phyloP scores from a whole-genome alignment of 2,797 vertebrate species.

The Vultur gryphus region DNA sequence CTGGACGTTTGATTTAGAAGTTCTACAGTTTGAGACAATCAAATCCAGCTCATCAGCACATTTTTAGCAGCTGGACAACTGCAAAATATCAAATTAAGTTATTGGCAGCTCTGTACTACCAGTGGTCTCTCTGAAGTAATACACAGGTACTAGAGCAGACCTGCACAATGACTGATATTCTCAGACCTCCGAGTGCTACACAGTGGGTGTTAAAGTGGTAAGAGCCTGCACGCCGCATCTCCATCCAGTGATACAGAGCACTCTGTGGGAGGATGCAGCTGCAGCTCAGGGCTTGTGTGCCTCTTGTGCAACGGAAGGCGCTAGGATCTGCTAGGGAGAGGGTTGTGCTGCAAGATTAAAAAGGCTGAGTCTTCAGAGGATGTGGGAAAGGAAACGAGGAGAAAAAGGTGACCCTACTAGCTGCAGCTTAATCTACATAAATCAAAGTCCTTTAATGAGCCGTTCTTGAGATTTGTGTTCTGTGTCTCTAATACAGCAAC shows the following conservation, averaged over 20 bases:
- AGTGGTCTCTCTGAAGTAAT: not conserved
- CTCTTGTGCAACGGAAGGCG: not conserved
- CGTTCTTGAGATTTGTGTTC: not conserved
- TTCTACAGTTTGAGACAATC: not conserved
- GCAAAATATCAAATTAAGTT: not conserved
- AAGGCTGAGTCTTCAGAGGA: not conserved
- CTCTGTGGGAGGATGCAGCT: not conserved
- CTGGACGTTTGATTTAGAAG: not conserved
- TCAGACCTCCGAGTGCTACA: not conserved
- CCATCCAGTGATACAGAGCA: not conserved
- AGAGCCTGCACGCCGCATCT: fast-evolving
- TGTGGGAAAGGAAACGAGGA: not conserved
- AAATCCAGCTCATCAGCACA: not conserved
- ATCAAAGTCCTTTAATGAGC: not conserved
- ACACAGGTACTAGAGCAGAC: not conserved
- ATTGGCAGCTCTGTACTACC: not conserved
- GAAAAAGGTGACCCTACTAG: not conserved
- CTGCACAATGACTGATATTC: not conserved
- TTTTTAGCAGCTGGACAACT: not conserved
- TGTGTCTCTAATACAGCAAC: not conserved
- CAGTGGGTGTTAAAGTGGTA: not conserved
- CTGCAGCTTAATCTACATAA: not conserved
- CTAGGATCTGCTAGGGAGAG: not conserved
- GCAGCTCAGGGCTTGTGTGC: not conserved
- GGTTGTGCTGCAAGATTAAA: not conserved